Evolutionary conservation across 2,113 vertebrate genomes (phyloP).

Genomic region (Lepidothrix coronata): DNA sequence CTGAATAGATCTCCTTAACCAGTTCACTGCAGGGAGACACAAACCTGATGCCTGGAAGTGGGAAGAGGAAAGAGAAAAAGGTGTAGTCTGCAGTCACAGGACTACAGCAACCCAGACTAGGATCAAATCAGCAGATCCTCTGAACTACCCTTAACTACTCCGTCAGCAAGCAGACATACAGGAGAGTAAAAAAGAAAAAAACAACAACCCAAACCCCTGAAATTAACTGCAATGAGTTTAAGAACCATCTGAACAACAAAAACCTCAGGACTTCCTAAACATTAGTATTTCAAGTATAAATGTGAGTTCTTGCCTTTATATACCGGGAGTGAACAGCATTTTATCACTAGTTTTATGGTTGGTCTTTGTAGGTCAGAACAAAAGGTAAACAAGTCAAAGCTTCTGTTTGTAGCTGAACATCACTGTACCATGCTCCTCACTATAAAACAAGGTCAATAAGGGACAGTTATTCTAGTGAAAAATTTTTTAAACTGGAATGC

Average conservation of each 20-base stretch:
- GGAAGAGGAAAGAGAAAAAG: not conserved
- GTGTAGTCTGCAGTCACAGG: not conserved
- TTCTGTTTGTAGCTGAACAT: not conserved
- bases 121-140: not conserved
- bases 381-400: constrained; percentile 3
- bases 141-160: not conserved
- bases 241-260: not conserved
- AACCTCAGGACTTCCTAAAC: not conserved
- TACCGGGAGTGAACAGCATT: constrained; percentile 1
- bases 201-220: not conserved
- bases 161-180: not conserved
- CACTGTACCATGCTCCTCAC: not conserved
- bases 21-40: not conserved
- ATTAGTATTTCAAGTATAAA: constrained; percentile 31
- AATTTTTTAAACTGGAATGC: not conserved
- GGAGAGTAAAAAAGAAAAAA: not conserved
- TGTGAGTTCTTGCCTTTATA: not conserved
- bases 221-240: not conserved
- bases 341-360: not conserved
- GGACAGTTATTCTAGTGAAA: not conserved
- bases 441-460: not conserved
- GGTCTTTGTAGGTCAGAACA: not conserved
- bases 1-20: not conserved
- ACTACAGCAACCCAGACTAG: not conserved
- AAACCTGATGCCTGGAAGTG: not conserved